Evolutionary conservation across 1,140 invertebrate species (phyloP), one percentile per base, ranked within the genome.

Genomic region (Ephestia elutella): DNA sequence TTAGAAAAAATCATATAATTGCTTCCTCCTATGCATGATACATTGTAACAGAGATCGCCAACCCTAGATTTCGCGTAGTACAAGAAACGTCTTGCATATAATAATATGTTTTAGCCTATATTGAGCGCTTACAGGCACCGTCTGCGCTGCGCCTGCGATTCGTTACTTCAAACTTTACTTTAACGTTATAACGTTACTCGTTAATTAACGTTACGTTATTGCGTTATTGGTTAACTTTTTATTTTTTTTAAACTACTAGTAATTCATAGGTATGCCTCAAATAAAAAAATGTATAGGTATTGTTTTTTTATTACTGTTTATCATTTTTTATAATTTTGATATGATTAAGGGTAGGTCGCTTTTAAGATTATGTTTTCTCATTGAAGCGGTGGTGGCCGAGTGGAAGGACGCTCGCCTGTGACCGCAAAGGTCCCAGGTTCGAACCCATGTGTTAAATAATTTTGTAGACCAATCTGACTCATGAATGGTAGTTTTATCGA

Each of bases 51-150:
- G 0, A 53, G 50, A 53, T 21, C 44, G 50, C 85, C 85, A 88
- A 72, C 86, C 86, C 86, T 88, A 86, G 71, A 66, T 78, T 80
- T 80, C 76, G 75, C 82, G 81, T 86, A 85, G 83, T 86, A 85
- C 82, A 88, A 86, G 86, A 86, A 84, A 88, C 83, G 80, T 86
- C 86, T 86, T 84, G 86, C 86, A 86, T 86, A 88, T 88, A 88
- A 88, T 88, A 88, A 86, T 88, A 86, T 88, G 82, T 86, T 86
- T 88, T 88, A 86, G 80, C 81, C 81, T 88, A 86, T 86, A 88
- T 86, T 77, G 78, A 81, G 80, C 78, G 77, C 70, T 78, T 82
- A 78, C 75, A 72, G 69, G 66, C 68, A 67, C 59, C 32, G 61
- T 49, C 51, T 55, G 56, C 25, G 54, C 48, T 69, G 68, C 65